These are phyloP conservation scores for Phallusia fumigata DNA, from an alignment of 23 tunicate species.

Conservation along the genomic window DNA sequence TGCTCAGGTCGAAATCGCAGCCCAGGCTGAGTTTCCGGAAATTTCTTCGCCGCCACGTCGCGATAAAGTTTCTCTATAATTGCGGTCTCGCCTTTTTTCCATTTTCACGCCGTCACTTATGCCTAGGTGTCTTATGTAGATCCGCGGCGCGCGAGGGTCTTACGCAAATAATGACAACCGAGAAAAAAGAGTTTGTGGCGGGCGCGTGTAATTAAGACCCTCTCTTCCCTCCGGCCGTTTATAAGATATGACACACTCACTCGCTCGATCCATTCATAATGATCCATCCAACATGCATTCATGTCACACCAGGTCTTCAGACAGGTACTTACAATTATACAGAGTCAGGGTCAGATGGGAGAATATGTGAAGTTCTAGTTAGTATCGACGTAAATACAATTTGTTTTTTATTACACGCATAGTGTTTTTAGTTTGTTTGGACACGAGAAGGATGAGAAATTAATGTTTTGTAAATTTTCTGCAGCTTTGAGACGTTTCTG, in stretches of 20 bases:
- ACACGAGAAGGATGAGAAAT: too few species aligned
- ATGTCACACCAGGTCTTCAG: background rate
- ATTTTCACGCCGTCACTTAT: background rate
- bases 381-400: too few species aligned
- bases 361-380: too few species aligned
- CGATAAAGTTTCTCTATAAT: background rate
- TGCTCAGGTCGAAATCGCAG: background rate
- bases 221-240: constrained; percentile 15
- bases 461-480: background rate
- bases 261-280: background rate
- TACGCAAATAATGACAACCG: constrained; percentile 4
- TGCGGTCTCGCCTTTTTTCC: constrained; percentile 12
- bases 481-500: background rate
- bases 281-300: constrained; percentile 1
- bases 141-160: background rate
- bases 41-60: background rate
- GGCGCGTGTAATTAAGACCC: constrained; percentile 8
- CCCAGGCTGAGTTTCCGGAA: too few species aligned
- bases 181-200: constrained; percentile 11
- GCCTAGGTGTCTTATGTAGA: background rate
- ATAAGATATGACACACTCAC: background rate
- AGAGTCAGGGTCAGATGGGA: too few species aligned
- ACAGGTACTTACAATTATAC: too few species aligned
- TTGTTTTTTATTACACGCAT: too few species aligned
- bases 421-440: too few species aligned